A percentile compares a stretch with the other conserved stretches of the same genome.
phyloP scores from a whole-genome alignment of 2,797 vertebrate genomes.

The Babyrousa celebensis region DNA sequence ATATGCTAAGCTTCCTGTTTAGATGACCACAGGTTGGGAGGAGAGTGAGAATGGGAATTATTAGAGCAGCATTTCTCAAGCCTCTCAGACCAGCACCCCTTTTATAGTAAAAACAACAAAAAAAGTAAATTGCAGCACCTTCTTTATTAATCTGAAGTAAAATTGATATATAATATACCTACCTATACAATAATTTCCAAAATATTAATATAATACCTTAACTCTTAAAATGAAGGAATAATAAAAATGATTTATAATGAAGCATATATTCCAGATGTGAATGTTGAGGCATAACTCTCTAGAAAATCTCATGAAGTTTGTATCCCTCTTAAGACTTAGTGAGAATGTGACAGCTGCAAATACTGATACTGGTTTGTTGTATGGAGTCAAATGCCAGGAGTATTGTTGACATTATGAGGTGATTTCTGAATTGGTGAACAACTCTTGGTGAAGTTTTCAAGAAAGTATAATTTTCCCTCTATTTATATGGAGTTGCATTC shows the following conservation, averaged over 20 bases:
- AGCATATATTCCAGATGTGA: constrained; percentile 60
- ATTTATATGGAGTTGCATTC: constrained; percentile 17
- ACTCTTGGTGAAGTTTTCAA: constrained; percentile 63
- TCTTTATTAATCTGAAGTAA: constrained; percentile 46
- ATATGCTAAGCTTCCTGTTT: neutral
- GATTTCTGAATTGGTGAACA: constrained; percentile 65
- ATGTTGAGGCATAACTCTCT: constrained; percentile 58
- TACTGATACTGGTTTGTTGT: neutral
- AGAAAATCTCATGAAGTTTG: constrained; percentile 64
- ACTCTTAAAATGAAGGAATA: constrained; percentile 40
- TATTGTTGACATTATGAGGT: neutral
- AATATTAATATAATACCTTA: constrained; percentile 16
- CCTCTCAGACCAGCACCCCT: neutral
- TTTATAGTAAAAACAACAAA: neutral
- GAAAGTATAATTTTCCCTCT: constrained; percentile 18
- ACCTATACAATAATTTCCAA: neutral
- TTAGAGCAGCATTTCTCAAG: neutral
- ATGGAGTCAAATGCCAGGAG: constrained; percentile 66
- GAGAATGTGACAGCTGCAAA: constrained; percentile 47
- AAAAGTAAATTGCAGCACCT: neutral
- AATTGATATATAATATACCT: constrained; percentile 4
- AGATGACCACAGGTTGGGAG: neutral
- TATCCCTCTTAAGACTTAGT: constrained; percentile 59
- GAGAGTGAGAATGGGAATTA: neutral
- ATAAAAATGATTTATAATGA: constrained; percentile 62